Base-by-base conservation (phyloP, 2,888 invertebrate species). In the Kuschelorhynchus macadamiae region DNA sequence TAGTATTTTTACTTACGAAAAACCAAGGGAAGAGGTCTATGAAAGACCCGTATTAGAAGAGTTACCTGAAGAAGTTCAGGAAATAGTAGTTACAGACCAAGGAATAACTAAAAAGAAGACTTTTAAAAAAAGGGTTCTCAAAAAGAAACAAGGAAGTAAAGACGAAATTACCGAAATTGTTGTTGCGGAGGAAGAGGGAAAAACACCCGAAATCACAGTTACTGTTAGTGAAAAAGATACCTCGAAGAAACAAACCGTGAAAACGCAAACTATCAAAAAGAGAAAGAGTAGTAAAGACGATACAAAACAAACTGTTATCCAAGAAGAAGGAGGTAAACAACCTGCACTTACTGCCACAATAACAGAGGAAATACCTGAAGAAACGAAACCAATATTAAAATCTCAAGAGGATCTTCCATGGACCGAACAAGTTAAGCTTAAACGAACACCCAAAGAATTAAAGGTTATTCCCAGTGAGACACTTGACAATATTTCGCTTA, bases 331-430 rank as follows among this genome's bases (percentile, higher is more conserved):
- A 64, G 80, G 84, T 36, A 83, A 86, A 67, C 52, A 72, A 47
- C 82, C 83, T 0, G 73, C 80, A 61, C 80, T 78, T 0, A 84
- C 83, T 68, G 83, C 86, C 18, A 78, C 84, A 36, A 52, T 57
- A 8, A 49, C 25, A 1, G 70, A 69, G 39, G 33, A 63, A 41
- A 30, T 57, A 36, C 66, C 75, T 30, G 74, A 75, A 66, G 74
- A 74, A 60, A 42, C 73, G 20, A 72, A 72, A 14, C 74, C 72
- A 57, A 74, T 76, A 65, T 71, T 74, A 62, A 46, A 82, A 83
- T 12, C 30, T 3, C 56, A 52, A 33, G 36, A 75, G 47, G 76
- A 75, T 79, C 78, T 64, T 72, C 85, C 66, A 16, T 56, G 39
- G 57, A 57, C 36, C 1, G 64, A 64, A 41, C 56, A 64, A 57